These are phyloP conservation scores for Porites australiensis DNA, from an alignment of 64 coral and sea anemone genomes.

Conservation along the genomic window DNA sequence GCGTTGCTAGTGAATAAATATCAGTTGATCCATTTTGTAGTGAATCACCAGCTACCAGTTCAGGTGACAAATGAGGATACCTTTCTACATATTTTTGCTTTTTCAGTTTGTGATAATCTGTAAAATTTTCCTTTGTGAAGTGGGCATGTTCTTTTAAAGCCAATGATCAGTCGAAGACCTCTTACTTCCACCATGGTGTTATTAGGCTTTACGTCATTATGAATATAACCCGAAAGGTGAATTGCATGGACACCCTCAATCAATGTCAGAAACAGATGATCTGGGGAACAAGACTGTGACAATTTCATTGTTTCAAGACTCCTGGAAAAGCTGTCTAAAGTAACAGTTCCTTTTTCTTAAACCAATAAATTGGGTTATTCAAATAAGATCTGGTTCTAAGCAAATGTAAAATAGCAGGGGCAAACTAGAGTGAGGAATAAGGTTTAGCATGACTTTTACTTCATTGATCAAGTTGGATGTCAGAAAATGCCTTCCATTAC, in stretches of 20 bases:
- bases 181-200: not conserved
- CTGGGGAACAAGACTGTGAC: too few relatives aligned
- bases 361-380: constrained; percentile 19
- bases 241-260: constrained; percentile 3
- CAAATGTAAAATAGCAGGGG: constrained; percentile 18
- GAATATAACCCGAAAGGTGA: not conserved
- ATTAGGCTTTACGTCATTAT: not conserved
- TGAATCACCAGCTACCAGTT: constrained; percentile 10
- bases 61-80: constrained; percentile 11
- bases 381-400: not conserved
- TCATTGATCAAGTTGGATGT: not conserved
- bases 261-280: constrained; percentile 4
- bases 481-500: not conserved
- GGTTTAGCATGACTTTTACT: not conserved
- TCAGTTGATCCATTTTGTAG: constrained; percentile 2
- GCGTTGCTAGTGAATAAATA: constrained; percentile 2
- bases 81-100: not conserved
- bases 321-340: constrained; percentile 16
- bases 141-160: not conserved
- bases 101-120: not conserved
- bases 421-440: not conserved
- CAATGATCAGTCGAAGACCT: not conserved
- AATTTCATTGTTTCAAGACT: not conserved
- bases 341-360: not conserved
- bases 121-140: constrained; percentile 36